Evolutionary conservation across 64 coral and sea anemone species (phyloP), one percentile per base, ranked within the genome.

Genomic region (Stichodactyla helianthus): DNA sequence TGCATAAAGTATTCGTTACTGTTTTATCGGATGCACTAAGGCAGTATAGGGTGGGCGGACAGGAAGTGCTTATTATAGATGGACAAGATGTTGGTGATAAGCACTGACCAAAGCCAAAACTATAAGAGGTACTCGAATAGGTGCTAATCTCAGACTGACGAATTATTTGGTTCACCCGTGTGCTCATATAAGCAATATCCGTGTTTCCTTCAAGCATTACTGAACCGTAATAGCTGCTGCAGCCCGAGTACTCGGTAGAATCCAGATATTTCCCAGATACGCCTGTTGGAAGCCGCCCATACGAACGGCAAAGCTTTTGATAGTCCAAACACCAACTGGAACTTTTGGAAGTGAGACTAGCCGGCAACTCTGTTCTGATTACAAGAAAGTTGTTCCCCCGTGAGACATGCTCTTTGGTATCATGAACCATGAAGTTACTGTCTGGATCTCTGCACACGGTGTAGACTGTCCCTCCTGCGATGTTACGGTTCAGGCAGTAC

Each of bases 291-390:
- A 82, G 44, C 55, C 58, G 22, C 10, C 89, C 89, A 85, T 71
- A 90, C 4, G 89, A 90, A 19, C 18, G 50, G 64, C 89, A 90
- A 52, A 90, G 59, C 8, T 26, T 68, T 25, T 79, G 44, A 56
- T 90, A 90, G 31, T 90, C 89, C 10, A 54, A 4, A 74, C 89
- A 90, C 89, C 89, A 90, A 5, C 55, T 85, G 17, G 14, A 35
- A 35, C 28, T 18, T 62, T 78, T 54, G 4, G 86, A 78, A 55
- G 20, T 9, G 27, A 23, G 35, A 74, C 14, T 51, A 55, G 17
- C n/a, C 18, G 81, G 81, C 0, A 85, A 5, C 70, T 90, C 82
- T 12, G 82, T 67, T 79, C 85, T 85, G 10, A 90, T 4, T 13
- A 77, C 68, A 18, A 85, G 63, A 77, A 84, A 90, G 35, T 74